Evolutionary conservation across 2,797 vertebrate genomes (phyloP), one percentile per base, ranked within the genome.

Genomic region (Podargus strigoides): DNA sequence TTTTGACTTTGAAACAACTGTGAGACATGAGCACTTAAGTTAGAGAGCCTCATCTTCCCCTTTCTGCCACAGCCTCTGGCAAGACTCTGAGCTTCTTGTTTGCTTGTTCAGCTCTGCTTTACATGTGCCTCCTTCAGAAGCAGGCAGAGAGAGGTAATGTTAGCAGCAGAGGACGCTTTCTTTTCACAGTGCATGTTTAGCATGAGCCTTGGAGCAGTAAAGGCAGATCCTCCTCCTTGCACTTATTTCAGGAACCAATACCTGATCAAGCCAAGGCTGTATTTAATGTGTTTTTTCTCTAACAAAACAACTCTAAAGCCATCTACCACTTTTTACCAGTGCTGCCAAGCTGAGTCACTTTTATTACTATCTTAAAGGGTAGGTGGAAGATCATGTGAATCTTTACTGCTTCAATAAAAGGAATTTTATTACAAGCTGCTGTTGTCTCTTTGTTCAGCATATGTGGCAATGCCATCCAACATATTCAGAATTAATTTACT

Each of bases 351-450:
- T 76, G 78, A 91, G 46, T 52, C 75, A 84, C 32, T 92, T 91
- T 60, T 74, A 91, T 78, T 94, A 78, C 83, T 60, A 10, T 60
- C 85, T 79, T 90, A 88, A 90, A 92, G 59, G 27, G 47, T 53
- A 80, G 46, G 32, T 79, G 32, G 50, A 85, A 90, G 76, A 91
- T 62, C 62, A 37, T 5, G 5, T 27, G 28, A 19, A 64, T 62
- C 41, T 80, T 84, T 69, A 90, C 44, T 86, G 34, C 67, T 52
- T 80, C 49, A 82, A 34, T 59, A 73, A 93, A 90, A 80, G 7
- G 49, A 50, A 55, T 87, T 94, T 93, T 87, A 87, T 95, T 82
- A 72, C 53, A 77, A 72, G n/a, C 50, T 90, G 36, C 60, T 76
- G 39, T 60, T 94, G 58, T 20, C 49, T 75, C 83, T 91, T 85